Evolutionary conservation across 37 sponge, comb jelly and placozoan genomes (phyloP).

Genomic region (Halichondria panicea): DNA sequence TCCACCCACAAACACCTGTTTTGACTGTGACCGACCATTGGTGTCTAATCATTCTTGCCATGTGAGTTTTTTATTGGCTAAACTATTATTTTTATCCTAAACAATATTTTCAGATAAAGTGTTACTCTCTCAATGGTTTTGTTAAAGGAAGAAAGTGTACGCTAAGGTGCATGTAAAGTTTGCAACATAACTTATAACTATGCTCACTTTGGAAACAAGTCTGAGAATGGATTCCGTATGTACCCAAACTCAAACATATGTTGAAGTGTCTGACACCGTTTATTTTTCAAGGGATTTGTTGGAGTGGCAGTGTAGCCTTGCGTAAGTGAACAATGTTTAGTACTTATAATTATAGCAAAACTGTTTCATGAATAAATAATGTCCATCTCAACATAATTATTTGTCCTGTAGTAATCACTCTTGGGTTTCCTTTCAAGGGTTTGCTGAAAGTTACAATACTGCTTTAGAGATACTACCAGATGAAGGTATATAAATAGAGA

Average conservation of each 20-base stretch:
- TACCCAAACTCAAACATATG: background rate
- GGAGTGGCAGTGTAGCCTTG: slow-evolving; percentile 31
- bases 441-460: slow-evolving; percentile 35
- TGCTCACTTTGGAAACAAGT: slow-evolving; percentile 23
- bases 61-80: too few relatives aligned
- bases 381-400: background rate
- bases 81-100: too few relatives aligned
- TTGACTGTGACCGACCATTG: too few relatives aligned
- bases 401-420: slow-evolving; percentile 10
- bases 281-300: slow-evolving; percentile 19
- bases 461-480: slow-evolving; percentile 14
- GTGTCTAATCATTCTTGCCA: too few relatives aligned
- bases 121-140: slow-evolving; percentile 3
- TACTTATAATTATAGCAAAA: background rate
- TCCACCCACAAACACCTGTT: too few relatives aligned
- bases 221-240: slow-evolving; percentile 13
- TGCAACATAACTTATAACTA: slow-evolving; percentile 29
- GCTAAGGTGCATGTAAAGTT: slow-evolving; percentile 12
- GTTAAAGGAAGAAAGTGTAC: background rate
- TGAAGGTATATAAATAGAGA: background rate
- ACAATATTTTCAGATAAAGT: slow-evolving; percentile 1
- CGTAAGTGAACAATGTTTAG: slow-evolving; percentile 37
- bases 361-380: background rate
- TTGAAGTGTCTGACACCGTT: slow-evolving; percentile 29
- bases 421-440: slow-evolving; percentile 48